Conservation (phyloP, 1,140 invertebrate species). For the Pseudomyrmex gracilis region DNA sequence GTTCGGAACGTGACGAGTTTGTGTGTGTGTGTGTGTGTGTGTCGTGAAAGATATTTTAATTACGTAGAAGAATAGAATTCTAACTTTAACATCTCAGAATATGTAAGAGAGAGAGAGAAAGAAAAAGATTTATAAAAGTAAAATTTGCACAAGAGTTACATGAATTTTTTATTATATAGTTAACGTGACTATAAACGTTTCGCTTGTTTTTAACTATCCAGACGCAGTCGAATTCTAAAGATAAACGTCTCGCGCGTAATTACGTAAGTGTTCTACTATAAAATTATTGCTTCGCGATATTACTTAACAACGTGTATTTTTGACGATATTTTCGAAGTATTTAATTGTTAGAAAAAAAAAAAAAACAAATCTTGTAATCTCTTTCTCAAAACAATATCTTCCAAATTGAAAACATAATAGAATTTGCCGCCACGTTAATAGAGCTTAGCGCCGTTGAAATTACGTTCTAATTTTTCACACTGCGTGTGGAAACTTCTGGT, state of each 20-base stretch:
- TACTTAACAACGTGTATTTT: not conserved
- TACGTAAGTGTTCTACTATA: too few relatives aligned
- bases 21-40: not conserved
- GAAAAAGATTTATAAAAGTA: not conserved
- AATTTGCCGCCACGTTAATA: conserved; percentile 20
- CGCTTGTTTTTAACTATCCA: not conserved
- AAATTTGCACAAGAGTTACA: too few relatives aligned
- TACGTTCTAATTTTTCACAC: not conserved
- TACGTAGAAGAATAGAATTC: not conserved
- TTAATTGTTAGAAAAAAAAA: not conserved
- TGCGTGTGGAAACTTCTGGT: not conserved
- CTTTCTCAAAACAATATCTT: conserved; percentile 1
- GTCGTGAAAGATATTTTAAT: conserved; percentile 18
- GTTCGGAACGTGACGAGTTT: not conserved
- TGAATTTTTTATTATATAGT: too few relatives aligned
- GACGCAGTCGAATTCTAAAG: not conserved
- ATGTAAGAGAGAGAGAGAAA: not conserved
- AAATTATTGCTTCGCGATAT: not conserved
- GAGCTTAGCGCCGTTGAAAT: conserved; percentile 6
- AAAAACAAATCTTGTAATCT: not conserved
- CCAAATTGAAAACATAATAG: conserved; percentile 15
- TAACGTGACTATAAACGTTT: not conserved
- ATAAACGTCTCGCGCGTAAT: not conserved
- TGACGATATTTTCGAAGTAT: not conserved
- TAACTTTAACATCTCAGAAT: not conserved